These are phyloP conservation scores for Scolopax mira DNA, from an alignment of 2,113 vertebrate genomes.

Conservation along the genomic window DNA sequence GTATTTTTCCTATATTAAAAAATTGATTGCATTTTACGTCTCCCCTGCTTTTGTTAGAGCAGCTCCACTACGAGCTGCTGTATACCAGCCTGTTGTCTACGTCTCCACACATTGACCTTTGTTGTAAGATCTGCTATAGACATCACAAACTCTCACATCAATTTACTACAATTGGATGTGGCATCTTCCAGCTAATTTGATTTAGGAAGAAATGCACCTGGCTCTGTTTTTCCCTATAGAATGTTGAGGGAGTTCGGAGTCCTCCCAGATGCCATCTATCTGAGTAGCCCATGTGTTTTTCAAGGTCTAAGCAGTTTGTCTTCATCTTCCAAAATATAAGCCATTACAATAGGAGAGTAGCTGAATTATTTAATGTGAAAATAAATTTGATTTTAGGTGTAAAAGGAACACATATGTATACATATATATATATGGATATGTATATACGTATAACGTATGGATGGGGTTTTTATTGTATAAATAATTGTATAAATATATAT, in stretches of 20 bases:
- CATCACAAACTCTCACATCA: conserved; percentile 99
- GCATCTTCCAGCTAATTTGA: conserved; percentile 99
- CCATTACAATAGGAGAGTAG: conserved; percentile 78
- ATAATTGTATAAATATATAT: no score
- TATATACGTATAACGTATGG: background rate
- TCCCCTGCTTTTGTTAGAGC: conserved; percentile 69
- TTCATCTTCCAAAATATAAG: conserved; percentile 90
- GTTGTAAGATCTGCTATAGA: conserved; percentile 97
- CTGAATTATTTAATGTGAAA: conserved; percentile 86
- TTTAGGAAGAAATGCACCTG: conserved; percentile 99
- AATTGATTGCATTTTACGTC: conserved; percentile 67
- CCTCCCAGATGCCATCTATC: conserved; percentile 86
- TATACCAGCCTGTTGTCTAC: conserved; percentile 92
- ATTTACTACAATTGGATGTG: conserved; percentile 99
- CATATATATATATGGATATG: background rate
- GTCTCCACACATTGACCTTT: conserved; percentile 96
- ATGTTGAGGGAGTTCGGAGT: conserved; percentile 81
- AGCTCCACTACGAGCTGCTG: conserved; percentile 68
- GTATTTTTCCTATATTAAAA: conserved; percentile 71
- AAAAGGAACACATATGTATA: background rate
- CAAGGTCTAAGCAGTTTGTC: conserved; percentile 93
- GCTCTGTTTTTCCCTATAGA: conserved; percentile 99
- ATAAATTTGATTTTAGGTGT: conserved; percentile 79
- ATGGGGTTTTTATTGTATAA: background rate
- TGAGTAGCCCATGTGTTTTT: conserved; percentile 86